Conservation (phyloP, 2,113 vertebrate genomes). For the Setophaga petechia region DNA sequence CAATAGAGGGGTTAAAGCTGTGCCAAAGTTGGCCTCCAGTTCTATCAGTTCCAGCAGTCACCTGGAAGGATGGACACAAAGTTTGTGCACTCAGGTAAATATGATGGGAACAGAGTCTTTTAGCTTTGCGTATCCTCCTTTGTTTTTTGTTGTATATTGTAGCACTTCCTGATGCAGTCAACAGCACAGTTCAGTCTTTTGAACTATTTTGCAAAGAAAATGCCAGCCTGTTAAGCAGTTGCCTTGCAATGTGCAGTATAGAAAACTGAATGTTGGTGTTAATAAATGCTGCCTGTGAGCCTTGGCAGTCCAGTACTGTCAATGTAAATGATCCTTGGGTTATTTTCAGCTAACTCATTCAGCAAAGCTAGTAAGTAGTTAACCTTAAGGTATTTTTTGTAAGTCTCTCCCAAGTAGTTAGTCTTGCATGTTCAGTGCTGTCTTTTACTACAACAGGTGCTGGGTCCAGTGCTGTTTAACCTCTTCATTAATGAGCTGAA, state of each 20-base stretch:
- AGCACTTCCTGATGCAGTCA: background rate
- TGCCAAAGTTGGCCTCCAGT: background rate
- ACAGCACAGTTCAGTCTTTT: background rate
- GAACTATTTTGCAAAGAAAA: background rate
- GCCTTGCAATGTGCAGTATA: background rate
- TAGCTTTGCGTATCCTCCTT: background rate
- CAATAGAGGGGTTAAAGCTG: background rate
- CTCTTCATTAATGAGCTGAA: background rate
- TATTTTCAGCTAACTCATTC: background rate
- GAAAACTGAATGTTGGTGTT: background rate
- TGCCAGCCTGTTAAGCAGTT: background rate
- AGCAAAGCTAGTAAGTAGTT: background rate
- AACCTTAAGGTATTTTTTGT: background rate
- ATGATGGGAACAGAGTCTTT: background rate
- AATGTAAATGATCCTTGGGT: background rate
- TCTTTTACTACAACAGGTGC: background rate
- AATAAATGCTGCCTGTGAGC: background rate
- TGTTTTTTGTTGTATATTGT: background rate
- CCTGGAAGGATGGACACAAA: accelerated
- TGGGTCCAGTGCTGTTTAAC: background rate
- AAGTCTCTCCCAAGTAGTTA: background rate
- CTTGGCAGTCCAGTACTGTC: background rate
- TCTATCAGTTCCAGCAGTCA: background rate
- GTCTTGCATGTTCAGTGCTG: background rate
- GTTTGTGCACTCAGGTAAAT: background rate